These are phyloP conservation scores for Drosophila barbarae DNA, from an alignment of 2,888 invertebrate species.

Conservation along the genomic window DNA sequence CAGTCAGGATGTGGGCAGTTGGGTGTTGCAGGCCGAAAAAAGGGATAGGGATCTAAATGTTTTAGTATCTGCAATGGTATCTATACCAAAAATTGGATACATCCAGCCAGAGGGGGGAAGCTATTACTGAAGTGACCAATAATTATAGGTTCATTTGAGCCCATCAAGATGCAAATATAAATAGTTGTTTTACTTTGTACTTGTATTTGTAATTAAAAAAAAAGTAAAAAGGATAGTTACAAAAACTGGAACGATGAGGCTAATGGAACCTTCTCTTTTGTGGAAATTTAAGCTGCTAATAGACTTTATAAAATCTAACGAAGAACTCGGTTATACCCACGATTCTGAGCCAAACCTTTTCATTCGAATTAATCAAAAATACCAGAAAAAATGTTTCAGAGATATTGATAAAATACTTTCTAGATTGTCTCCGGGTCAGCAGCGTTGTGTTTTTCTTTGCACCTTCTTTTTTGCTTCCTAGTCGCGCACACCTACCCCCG, in stretches of 20 bases:
- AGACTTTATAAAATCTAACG: not conserved
- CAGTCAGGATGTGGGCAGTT: conserved; percentile 2
- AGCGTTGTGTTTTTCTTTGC: conserved; percentile 1
- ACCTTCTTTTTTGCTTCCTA: not conserved
- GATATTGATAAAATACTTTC: not conserved
- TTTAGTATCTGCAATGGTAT: conserved; percentile 27
- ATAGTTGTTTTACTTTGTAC: too few species aligned
- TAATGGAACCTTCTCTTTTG: not conserved
- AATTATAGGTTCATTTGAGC: not conserved
- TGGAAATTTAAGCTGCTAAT: not conserved
- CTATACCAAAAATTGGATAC: conserved; percentile 18
- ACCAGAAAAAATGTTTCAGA: not conserved
- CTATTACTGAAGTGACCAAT: not conserved
- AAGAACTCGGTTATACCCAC: not conserved
- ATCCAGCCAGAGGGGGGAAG: not conserved
- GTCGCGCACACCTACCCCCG: not conserved
- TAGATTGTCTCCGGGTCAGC: conserved; percentile 1
- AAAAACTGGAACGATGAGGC: not conserved
- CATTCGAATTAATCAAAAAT: not conserved
- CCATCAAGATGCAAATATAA: not conserved
- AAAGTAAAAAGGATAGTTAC: too few species aligned
- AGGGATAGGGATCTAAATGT: conserved; percentile 19
- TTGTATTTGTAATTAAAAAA: too few species aligned
- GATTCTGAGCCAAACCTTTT: not conserved
- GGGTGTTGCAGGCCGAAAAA: conserved; percentile 15